Evolutionary conservation across 2,888 invertebrate species (phyloP).

Genomic region (Rhyacophila evoluta): DNA sequence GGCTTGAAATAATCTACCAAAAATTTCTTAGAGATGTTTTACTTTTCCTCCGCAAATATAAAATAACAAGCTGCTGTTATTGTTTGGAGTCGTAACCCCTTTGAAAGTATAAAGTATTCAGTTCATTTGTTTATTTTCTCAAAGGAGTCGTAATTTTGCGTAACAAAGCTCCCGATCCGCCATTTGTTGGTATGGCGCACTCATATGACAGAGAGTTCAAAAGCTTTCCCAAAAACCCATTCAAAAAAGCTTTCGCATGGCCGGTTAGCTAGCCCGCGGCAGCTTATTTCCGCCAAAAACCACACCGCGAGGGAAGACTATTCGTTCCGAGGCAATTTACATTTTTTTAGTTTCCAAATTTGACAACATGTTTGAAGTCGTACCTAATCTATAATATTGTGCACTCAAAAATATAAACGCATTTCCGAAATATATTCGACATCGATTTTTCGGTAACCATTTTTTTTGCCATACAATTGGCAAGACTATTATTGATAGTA

Average conservation of each 20-base stretch:
- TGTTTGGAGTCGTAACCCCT: slow-evolving; percentile 48
- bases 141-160: slow-evolving; percentile 53
- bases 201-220: slow-evolving; percentile 48
- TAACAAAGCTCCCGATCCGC: slow-evolving; percentile 48
- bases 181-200: slow-evolving; percentile 28
- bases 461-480: no score
- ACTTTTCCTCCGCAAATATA: slow-evolving; percentile 51
- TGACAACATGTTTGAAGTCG: not conserved
- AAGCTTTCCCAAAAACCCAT: slow-evolving; percentile 51
- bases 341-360: not conserved
- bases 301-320: not conserved
- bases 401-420: no score
- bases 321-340: not conserved
- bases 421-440: no score
- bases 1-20: not conserved
- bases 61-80: slow-evolving; percentile 51
- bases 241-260: slow-evolving; percentile 41
- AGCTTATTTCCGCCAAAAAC: not conserved
- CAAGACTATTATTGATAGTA: no score
- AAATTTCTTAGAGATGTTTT: slow-evolving; percentile 30
- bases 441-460: no score
- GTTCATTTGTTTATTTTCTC: slow-evolving; percentile 55
- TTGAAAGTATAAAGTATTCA: slow-evolving; percentile 47
- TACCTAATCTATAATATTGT: no score
- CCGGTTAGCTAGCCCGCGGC: slow-evolving; percentile 43